These are phyloP conservation scores for Chionis minor DNA, from an alignment of 2,113 vertebrate species.

Conservation along the genomic window DNA sequence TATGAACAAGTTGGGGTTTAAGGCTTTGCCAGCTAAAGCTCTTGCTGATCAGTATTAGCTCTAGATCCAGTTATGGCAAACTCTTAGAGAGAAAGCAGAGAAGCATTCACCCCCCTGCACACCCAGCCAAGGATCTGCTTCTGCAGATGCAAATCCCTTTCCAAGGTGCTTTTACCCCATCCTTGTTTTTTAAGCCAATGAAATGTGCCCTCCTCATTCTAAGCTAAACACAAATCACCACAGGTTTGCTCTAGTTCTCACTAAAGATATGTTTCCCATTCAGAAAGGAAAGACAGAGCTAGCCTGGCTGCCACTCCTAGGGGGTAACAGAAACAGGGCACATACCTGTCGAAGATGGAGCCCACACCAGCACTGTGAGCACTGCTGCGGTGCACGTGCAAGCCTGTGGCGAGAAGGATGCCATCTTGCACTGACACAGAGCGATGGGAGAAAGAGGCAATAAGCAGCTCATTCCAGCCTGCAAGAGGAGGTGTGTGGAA, in stretches of 20 bases:
- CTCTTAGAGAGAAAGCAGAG: not conserved
- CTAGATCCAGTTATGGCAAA: not conserved
- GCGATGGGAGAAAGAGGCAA: constrained; percentile 95
- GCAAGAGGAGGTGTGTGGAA: not conserved
- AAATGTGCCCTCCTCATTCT: not conserved
- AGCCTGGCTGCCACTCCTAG: not conserved
- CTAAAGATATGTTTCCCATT: not conserved
- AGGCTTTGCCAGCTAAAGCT: not conserved
- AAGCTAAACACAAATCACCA: not conserved
- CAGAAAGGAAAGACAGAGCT: not conserved
- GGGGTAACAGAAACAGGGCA: not conserved
- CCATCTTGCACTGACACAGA: constrained; percentile 93
- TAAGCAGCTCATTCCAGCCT: constrained; percentile 97
- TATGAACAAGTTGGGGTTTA: not conserved
- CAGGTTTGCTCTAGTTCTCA: not conserved
- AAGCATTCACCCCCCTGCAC: not conserved
- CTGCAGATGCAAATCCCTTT: not conserved
- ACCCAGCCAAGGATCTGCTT: not conserved
- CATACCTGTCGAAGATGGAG: constrained; percentile 93
- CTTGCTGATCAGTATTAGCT: not conserved
- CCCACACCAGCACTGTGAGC: constrained; percentile 95
- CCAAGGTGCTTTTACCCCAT: not conserved
- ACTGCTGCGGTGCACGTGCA: constrained; percentile 92
- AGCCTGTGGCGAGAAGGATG: constrained; percentile 91
- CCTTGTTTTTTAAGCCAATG: not conserved